These are phyloP conservation scores for Andricus quercusramuli DNA, from an alignment of 2,888 invertebrate genomes.

Conservation along the genomic window DNA sequence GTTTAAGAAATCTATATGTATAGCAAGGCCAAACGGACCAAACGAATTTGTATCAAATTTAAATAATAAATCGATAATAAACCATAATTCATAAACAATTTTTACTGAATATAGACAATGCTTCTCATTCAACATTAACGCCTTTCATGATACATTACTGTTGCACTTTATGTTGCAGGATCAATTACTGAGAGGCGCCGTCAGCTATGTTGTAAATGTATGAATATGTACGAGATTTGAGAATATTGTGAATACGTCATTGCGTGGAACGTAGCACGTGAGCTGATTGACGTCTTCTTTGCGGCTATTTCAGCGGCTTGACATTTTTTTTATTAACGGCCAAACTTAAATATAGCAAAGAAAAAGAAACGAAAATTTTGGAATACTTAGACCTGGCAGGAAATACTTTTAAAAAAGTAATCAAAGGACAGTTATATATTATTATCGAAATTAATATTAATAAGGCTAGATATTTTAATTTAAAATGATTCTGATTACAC, in stretches of 20 bases:
- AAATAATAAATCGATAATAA: no score
- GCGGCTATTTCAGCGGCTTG: neutral
- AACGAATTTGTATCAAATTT: no score
- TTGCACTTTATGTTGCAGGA: neutral
- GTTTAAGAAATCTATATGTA: no score
- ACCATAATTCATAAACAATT: neutral
- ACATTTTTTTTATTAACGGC: neutral
- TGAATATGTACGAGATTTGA: neutral
- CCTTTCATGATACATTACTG: neutral
- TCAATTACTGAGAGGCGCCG: neutral
- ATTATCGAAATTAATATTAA: no score
- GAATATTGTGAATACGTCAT: neutral
- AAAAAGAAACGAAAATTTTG: neutral
- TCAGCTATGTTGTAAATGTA: neutral
- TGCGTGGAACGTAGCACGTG: neutral
- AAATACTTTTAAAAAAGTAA: neutral
- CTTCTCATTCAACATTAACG: neutral
- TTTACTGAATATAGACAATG: neutral
- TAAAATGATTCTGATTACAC: no score
- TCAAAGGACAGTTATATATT: neutral
- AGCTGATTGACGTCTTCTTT: constrained; percentile 6
- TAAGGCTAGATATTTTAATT: no score
- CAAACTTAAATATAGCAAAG: neutral
- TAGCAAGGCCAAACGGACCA: no score
- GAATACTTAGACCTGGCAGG: neutral